Evolutionary conservation across 2,113 vertebrate species (phyloP).

Genomic region (Panthera tigris): DNA sequence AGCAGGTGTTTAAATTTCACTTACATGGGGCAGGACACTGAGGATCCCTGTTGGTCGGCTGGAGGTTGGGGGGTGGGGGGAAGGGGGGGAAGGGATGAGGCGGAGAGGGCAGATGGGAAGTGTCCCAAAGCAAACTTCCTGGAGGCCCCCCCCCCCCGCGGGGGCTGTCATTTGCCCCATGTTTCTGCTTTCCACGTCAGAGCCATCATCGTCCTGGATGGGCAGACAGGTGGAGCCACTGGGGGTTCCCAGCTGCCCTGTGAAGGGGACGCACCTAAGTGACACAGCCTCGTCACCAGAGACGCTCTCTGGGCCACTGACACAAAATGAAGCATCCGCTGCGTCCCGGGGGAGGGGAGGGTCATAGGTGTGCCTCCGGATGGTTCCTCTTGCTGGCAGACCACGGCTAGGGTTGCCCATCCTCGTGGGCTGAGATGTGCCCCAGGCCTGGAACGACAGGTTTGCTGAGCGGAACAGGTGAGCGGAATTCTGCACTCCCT

Average conservation of each 20-base stretch:
- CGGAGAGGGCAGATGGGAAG: neutral
- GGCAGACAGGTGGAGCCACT: neutral
- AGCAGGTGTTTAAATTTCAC: conserved; percentile 18
- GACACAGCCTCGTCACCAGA: neutral
- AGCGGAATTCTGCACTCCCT: neutral
- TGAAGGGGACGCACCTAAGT: neutral
- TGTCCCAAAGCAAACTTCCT: neutral
- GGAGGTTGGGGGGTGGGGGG: too few species aligned
- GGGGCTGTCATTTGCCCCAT: neutral
- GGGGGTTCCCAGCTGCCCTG: neutral
- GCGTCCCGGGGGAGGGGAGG: neutral
- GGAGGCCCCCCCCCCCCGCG: too few species aligned
- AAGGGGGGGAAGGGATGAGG: too few species aligned
- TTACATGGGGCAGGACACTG: neutral
- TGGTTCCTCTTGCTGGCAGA: neutral
- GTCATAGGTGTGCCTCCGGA: neutral
- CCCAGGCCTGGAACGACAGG: neutral
- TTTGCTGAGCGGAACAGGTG: neutral
- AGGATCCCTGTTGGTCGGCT: neutral
- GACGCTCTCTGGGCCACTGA: neutral
- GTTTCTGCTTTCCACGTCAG: neutral
- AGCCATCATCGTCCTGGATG: neutral
- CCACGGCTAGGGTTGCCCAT: neutral
- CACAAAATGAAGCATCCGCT: neutral
- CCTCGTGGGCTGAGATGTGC: neutral